Evolutionary conservation across 2,797 vertebrate species (phyloP), one percentile per base, ranked within the genome.

Genomic region (Morelia viridis): DNA sequence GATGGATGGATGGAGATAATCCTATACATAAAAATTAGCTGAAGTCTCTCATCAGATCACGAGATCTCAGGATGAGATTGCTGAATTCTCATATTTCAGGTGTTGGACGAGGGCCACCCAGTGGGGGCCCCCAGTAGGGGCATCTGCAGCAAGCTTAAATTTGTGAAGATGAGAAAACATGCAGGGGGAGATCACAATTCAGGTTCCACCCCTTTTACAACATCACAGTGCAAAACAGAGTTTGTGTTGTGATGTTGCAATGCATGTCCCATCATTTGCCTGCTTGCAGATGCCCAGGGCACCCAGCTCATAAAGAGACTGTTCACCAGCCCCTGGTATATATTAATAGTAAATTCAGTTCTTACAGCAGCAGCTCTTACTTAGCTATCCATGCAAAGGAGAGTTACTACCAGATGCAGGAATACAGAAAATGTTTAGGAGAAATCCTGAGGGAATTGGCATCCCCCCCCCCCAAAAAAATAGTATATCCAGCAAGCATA

Each of bases 401-500:
- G 68, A 71, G 6, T 35, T 17, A 71, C 28, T 28, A 65, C 11
- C 12, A 9, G 60, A 24, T 62, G 26, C 61, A 62, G 68, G 31
- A 35, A 35, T 71, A 35, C 65, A 71, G 65, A 71, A 71, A 71
- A 35, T 35, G 8, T 71, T 71, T 71, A 35, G 68, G 15, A 35
- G 68, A 71, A 35, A 71, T 71, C 35, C 31, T 71, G 68, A 71
- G 68, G 31, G 2, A 71, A 71, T 71, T 35, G 35, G 35, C 35
- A 35, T 35, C 68, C n/a, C 12, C n/a, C 65, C 1, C 13, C 13
- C 0, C 0, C 5, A 0, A 2, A 6, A 71, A 71, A 71, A 19
- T 1, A 19, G 58, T 71, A 71, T 71, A 15, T 19, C 31, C 31
- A 71, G n/a, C n/a, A 71, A 71, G 17, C 65, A 71, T 19, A 71